Evolutionary conservation across 2,113 vertebrate species (phyloP).

Genomic region (Scalopus aquaticus): DNA sequence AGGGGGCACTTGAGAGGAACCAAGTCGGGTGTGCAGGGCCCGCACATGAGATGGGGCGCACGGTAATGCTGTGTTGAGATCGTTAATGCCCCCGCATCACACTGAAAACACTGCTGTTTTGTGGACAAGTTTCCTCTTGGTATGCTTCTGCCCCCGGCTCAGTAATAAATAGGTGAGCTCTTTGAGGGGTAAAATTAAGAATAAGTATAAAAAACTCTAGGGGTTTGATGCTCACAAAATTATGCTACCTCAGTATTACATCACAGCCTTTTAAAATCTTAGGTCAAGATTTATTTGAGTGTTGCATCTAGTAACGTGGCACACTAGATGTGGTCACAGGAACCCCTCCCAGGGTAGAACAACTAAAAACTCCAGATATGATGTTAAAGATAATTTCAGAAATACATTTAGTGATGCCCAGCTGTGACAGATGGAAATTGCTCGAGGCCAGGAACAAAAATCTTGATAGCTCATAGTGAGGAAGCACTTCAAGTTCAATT

Average conservation of each 20-base stretch:
- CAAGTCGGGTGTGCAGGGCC: too few relatives aligned
- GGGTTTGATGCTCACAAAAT: conserved; percentile 7
- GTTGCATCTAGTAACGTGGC: background rate
- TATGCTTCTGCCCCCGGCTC: too few relatives aligned
- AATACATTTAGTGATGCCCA: background rate
- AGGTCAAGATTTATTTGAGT: background rate
- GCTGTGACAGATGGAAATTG: background rate
- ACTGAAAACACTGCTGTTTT: too few relatives aligned
- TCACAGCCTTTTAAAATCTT: background rate
- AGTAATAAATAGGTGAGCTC: too few relatives aligned
- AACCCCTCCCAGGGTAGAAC: background rate
- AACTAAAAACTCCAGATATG: background rate
- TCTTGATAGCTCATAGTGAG: background rate
- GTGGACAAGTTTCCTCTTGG: too few relatives aligned
- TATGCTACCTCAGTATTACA: background rate
- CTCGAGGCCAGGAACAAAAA: background rate
- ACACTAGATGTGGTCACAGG: background rate
- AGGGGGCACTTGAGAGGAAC: too few relatives aligned
- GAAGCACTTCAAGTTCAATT: background rate
- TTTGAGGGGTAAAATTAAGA: too few relatives aligned
- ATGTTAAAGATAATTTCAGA: background rate
- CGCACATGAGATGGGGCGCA: too few relatives aligned
- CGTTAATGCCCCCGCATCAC: too few relatives aligned
- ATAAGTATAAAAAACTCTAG: conserved; percentile 6
- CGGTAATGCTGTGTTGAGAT: too few relatives aligned